These are phyloP conservation scores for Mormyrus proboscirostris DNA, from an alignment of 2,797 vertebrate species.

Conservation along the genomic window DNA sequence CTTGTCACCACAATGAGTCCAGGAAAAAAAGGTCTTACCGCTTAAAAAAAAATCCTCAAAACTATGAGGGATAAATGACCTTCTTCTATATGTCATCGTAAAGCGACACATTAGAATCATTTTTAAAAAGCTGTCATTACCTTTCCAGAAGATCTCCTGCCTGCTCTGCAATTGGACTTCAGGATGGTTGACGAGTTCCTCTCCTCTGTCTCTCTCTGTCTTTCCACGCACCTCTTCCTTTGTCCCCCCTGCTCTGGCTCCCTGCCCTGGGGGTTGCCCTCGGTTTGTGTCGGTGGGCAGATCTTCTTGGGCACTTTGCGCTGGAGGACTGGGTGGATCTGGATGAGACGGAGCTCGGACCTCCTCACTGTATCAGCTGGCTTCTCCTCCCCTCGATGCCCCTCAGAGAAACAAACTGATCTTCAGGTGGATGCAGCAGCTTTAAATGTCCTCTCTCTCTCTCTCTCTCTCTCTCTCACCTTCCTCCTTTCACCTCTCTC, in stretches of 20 bases:
- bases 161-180: neutral
- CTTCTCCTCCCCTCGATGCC: neutral
- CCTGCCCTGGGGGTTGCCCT: neutral
- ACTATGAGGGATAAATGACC: neutral
- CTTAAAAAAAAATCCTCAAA: neutral
- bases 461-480: slow-evolving; percentile 5
- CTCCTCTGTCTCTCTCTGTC: neutral
- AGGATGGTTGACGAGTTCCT: slow-evolving; percentile 5
- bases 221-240: neutral
- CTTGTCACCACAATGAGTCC: neutral
- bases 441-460: neutral
- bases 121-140: neutral
- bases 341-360: neutral
- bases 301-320: neutral
- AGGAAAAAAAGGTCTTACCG: neutral
- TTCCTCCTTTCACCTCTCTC: neutral
- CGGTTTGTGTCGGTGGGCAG: neutral
- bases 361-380: neutral
- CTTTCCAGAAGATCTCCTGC: neutral
- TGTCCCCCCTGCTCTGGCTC: neutral
- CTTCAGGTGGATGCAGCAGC: slow-evolving; percentile 27
- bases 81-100: neutral
- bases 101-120: neutral
- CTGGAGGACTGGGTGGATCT: neutral
- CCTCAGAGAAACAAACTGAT: slow-evolving; percentile 21